Evolutionary conservation across 2,113 vertebrate species (phyloP).

Genomic region (Lampris incognitus): DNA sequence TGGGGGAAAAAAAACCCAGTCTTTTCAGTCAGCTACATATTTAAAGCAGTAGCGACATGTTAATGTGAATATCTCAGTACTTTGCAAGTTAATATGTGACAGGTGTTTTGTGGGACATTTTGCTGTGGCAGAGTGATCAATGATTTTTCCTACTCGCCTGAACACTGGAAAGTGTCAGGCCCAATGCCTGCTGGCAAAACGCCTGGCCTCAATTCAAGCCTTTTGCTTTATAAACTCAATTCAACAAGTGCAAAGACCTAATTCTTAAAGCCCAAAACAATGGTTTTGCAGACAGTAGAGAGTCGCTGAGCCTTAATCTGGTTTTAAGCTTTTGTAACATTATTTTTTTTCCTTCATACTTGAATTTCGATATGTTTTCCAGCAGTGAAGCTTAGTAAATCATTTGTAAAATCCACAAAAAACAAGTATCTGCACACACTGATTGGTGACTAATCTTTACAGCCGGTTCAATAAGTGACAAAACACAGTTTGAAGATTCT

Average conservation of each 20-base stretch:
- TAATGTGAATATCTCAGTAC: neutral
- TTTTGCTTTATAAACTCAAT: slow-evolving; percentile 22
- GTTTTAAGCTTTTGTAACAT: slow-evolving; percentile 9
- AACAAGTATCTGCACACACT: neutral
- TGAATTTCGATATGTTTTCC: neutral
- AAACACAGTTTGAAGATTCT: neutral
- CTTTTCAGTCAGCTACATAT: neutral
- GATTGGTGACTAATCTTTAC: slow-evolving; percentile 51
- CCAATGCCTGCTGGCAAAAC: slow-evolving; percentile 10
- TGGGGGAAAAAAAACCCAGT: too few relatives aligned
- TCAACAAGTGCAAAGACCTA: slow-evolving; percentile 19
- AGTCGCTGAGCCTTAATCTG: slow-evolving; percentile 28
- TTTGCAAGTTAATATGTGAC: slow-evolving; percentile 50
- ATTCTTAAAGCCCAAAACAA: slow-evolving; percentile 40
- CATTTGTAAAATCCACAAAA: slow-evolving; percentile 38
- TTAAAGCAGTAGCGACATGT: neutral
- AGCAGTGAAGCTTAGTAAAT: slow-evolving; percentile 45
- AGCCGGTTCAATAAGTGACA: slow-evolving; percentile 60
- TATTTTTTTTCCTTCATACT: neutral
- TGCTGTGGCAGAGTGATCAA: neutral
- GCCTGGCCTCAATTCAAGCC: neutral
- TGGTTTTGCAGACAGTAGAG: slow-evolving; percentile 13
- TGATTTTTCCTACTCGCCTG: slow-evolving; percentile 8
- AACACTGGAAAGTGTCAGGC: slow-evolving; percentile 19
- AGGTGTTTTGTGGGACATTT: neutral